Evolutionary conservation across 2,888 invertebrate species (phyloP).

Genomic region (Homarus gammarus): DNA sequence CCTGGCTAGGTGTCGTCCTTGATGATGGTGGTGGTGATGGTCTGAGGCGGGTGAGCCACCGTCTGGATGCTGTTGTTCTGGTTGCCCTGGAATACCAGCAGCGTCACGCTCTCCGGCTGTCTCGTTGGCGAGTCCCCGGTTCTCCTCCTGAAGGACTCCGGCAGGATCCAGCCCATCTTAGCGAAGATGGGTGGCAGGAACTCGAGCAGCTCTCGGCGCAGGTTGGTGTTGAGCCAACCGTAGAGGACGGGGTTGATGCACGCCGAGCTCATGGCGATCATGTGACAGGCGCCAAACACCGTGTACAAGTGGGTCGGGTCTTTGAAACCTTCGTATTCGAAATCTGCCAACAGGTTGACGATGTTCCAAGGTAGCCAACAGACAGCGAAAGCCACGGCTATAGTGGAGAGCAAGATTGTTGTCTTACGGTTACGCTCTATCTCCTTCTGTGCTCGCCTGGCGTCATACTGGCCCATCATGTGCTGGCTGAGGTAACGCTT

Average conservation of each 20-base stretch:
- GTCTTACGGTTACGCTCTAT: constrained; percentile 78
- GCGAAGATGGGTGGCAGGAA: constrained; percentile 47
- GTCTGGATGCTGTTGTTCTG: constrained; percentile 53
- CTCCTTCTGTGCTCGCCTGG: constrained; percentile 69
- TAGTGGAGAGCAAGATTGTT: constrained; percentile 81
- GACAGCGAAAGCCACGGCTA: constrained; percentile 82
- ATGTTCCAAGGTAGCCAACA: constrained; percentile 83
- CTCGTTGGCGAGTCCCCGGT: constrained; percentile 52
- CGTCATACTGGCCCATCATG: constrained; percentile 76
- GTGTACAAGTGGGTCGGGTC: constrained; percentile 78
- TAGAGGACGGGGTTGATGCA: constrained; percentile 83
- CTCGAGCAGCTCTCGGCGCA: constrained; percentile 80
- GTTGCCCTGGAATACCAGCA: constrained; percentile 56
- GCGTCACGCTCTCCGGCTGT: constrained; percentile 56
- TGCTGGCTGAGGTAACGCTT: constrained; percentile 79
- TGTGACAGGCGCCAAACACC: constrained; percentile 81
- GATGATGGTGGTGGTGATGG: constrained; percentile 34
- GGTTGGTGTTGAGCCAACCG: constrained; percentile 84
- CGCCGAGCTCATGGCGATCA: constrained; percentile 83
- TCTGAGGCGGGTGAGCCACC: constrained; percentile 49
- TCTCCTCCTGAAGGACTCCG: constrained; percentile 45
- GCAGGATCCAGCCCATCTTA: constrained; percentile 49
- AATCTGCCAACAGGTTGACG: constrained; percentile 81
- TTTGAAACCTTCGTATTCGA: constrained; percentile 77
- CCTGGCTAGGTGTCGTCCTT: constrained; percentile 59